phyloP scores from a whole-genome alignment of 1,140 invertebrate species.

The Nixonia krombeini region DNA sequence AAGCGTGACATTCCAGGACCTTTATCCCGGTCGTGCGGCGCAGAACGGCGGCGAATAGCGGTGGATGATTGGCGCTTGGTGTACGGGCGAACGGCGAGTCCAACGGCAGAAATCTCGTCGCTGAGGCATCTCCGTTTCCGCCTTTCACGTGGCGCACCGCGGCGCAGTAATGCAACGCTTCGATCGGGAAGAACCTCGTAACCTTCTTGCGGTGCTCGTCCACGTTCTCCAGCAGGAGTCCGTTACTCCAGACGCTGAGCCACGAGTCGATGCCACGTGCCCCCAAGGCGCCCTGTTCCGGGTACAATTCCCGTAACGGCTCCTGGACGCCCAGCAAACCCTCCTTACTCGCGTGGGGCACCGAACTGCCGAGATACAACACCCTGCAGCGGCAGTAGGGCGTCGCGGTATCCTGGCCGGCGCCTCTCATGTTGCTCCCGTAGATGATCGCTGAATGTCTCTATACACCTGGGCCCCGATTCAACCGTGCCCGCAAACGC shows the following conservation, averaged over 20 bases:
- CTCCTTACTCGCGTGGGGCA: conserved; percentile 97
- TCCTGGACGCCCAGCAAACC: conserved; percentile 98
- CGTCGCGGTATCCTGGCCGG: conserved; percentile 75
- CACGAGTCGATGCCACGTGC: conserved; percentile 96
- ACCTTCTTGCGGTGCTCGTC: conserved; percentile 96
- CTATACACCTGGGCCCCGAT: background rate
- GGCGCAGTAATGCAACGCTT: conserved; percentile 96
- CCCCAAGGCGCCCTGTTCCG: conserved; percentile 87
- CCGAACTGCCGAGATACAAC: conserved; percentile 97
- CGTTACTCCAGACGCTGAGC: conserved; percentile 97
- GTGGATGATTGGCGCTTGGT: conserved; percentile 91
- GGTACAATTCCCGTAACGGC: conserved; percentile 95
- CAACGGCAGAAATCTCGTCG: conserved; percentile 93
- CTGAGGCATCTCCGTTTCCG: conserved; percentile 73
- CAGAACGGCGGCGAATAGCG: conserved; percentile 96
- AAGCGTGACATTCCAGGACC: conserved; percentile 98
- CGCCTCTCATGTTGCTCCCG: conserved; percentile 59
- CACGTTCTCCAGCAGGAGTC: conserved; percentile 95
- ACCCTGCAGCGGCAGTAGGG: conserved; percentile 97
- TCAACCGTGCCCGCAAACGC: no score
- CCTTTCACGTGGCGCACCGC: conserved; percentile 90
- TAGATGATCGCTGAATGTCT: no score
- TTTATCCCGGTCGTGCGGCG: conserved; percentile 97
- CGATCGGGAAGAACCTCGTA: conserved; percentile 97
- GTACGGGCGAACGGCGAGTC: conserved; percentile 95